Evolutionary conservation across 2,888 invertebrate species (phyloP).

Genomic region (Tupiocoris notatus): DNA sequence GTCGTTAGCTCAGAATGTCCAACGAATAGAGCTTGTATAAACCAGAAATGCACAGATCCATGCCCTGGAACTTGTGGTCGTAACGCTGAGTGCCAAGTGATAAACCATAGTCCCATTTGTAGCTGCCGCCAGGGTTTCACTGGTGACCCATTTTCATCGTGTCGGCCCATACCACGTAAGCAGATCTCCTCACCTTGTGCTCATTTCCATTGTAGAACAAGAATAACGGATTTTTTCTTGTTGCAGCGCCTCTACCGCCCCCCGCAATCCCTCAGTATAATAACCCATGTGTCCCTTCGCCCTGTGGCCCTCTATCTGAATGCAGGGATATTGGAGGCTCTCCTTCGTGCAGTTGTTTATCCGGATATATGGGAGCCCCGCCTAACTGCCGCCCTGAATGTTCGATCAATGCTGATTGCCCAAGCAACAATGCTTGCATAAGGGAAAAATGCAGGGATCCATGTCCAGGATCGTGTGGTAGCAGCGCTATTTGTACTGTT

Average conservation of each 20-base stretch:
- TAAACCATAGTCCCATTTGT: slow-evolving; percentile 75
- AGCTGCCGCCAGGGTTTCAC: slow-evolving; percentile 66
- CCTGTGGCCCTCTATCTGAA: slow-evolving; percentile 59
- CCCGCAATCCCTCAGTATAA: slow-evolving; percentile 49
- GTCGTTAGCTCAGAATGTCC: slow-evolving; percentile 63
- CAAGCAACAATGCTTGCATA: slow-evolving; percentile 56
- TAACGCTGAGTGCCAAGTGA: slow-evolving; percentile 69
- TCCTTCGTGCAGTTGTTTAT: slow-evolving; percentile 56
- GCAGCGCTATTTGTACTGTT: slow-evolving; percentile 56
- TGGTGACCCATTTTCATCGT: slow-evolving; percentile 69
- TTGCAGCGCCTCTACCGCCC: slow-evolving; percentile 36
- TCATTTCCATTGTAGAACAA: not conserved
- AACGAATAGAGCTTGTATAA: slow-evolving; percentile 56
- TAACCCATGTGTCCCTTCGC: slow-evolving; percentile 64
- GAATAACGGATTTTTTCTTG: not conserved
- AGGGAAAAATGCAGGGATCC: slow-evolving; percentile 57
- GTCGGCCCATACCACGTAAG: slow-evolving; percentile 55
- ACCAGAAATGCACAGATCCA: slow-evolving; percentile 57
- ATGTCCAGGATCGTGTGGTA: slow-evolving; percentile 57
- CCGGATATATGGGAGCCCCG: slow-evolving; percentile 55
- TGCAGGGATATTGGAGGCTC: slow-evolving; percentile 53
- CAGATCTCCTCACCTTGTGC: not conserved
- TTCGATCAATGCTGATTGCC: slow-evolving; percentile 57
- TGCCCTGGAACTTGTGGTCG: slow-evolving; percentile 74
- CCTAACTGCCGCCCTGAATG: slow-evolving; percentile 58